phyloP scores from a whole-genome alignment of 2,113 vertebrate species.

The Podarcis cretensis region DNA sequence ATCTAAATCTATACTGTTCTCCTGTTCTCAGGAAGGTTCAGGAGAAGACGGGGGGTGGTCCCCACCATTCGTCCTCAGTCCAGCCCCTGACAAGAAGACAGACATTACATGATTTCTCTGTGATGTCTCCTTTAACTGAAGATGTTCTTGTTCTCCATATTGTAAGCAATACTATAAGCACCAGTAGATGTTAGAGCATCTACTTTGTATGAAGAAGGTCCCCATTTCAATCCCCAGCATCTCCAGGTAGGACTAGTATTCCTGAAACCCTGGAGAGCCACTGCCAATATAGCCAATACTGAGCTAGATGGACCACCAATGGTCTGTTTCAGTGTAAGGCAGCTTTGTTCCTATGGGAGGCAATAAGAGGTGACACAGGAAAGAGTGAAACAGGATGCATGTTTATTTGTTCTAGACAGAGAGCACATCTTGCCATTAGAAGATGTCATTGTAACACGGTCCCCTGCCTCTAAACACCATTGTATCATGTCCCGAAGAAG shows the following conservation, averaged over 20 bases:
- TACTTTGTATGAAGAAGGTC: too few relatives aligned
- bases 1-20: too few relatives aligned
- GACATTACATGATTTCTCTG: background rate
- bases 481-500: constrained; percentile 23
- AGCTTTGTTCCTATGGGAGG: background rate
- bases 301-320: too few relatives aligned
- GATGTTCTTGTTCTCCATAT: constrained; percentile 17
- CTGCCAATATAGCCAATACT: too few relatives aligned
- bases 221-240: too few relatives aligned
- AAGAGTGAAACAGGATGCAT: constrained; percentile 30
- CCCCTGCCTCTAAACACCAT: background rate
- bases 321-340: too few relatives aligned
- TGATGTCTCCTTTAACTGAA: constrained; percentile 20
- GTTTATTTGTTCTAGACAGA: constrained; percentile 43
- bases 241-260: too few relatives aligned
- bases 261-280: too few relatives aligned
- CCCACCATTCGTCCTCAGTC: too few relatives aligned
- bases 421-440: constrained; percentile 12
- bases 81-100: background rate
- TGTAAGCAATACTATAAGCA: constrained; percentile 2
- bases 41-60: too few relatives aligned
- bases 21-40: too few relatives aligned
- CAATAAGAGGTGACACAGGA: background rate
- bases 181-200: too few relatives aligned
- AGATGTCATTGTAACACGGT: constrained; percentile 1